Conservation (phyloP, 2,888 invertebrate species). For the Hirtodrosophila histrioides region DNA sequence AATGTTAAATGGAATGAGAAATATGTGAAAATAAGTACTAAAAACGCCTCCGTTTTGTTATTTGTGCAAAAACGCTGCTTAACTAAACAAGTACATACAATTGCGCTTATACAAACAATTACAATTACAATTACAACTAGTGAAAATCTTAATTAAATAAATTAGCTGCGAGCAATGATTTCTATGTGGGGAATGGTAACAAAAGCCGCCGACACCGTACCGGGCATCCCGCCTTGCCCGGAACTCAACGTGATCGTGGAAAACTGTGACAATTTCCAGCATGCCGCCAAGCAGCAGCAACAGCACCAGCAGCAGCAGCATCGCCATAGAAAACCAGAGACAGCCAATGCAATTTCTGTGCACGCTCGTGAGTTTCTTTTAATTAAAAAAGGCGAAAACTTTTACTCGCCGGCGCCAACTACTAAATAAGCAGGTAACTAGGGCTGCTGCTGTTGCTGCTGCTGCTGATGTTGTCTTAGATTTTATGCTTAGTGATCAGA, state of each 20-base stretch:
- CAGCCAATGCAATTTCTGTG: conserved; percentile 44
- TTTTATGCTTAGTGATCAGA: conserved; percentile 74
- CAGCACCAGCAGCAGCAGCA: conserved; percentile 26
- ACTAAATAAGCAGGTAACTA: conserved; percentile 71
- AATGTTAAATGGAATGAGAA: conserved; percentile 38
- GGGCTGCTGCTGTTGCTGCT: conserved; percentile 62
- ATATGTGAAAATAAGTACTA: conserved; percentile 24
- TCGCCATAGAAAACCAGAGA: conserved; percentile 46
- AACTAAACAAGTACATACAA: conserved; percentile 31
- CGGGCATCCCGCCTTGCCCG: conserved; percentile 26
- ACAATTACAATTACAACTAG: conserved; percentile 57
- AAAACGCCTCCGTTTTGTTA: conserved; percentile 48
- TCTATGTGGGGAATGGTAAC: conserved; percentile 78
- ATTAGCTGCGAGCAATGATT: conserved; percentile 70
- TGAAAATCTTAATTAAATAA: conserved; percentile 79
- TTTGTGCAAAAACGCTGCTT: conserved; percentile 74
- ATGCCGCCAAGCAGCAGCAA: conserved; percentile 31
- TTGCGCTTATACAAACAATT: conserved; percentile 41
- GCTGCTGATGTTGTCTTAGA: conserved; percentile 64
- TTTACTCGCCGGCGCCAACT: conserved; percentile 66
- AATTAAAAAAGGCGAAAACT: conserved; percentile 77
- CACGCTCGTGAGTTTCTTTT: conserved; percentile 73
- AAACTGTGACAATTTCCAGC: conserved; percentile 63
- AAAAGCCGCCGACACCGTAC: conserved; percentile 54
- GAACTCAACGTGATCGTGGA: conserved; percentile 53